Base-by-base conservation (phyloP, 2,113 vertebrate species). In the Macquaria ambigua region DNA sequence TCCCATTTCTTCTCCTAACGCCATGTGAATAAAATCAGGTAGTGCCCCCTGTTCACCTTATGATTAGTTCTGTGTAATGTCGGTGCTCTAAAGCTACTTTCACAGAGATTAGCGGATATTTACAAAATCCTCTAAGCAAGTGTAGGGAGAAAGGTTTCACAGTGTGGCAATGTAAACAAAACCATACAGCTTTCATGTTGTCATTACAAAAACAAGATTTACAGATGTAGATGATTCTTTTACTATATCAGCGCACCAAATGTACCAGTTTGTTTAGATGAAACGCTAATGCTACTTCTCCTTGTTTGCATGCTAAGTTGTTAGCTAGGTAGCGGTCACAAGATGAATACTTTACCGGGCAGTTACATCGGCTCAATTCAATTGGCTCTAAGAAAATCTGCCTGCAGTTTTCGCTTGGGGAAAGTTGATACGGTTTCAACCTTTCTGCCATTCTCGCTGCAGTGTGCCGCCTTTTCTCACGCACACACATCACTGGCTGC, bases 401-500 rank as follows among this genome's bases (percentile, higher is more conserved):
- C 18, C 58, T 31, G 43, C 53, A 66, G 15, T 71, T 79, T 88
- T 88, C 68, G 71, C 64, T 70, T 82, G 37, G 31, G 14, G 2
- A 56, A 74, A 56, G 53, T 20, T 66, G 43, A 79, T 20, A 25
- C 3, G 5, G 7, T 66, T 79, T 34, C 55, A 79, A 66, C 66
- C 81, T 75, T 76, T 63, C 72, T 53, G 41, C 50, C 59, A 25
- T 23, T 79, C 16, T 76, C 28, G 37, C 62, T 41, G n/a, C 48
- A 61, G 28, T 5, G 25, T 10, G 28, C 34, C 15, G 0, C 56
- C 2, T 87, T 77, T 74, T 43, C n/a, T 74, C 37, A n/a, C 34
- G 16, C 16, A 79, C 53, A 84, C 0, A 39, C 74, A 72, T 74
- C 77, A 82, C 41, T 46, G 67, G 25, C 68, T 70, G 41, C 62